These are phyloP conservation scores for Numida meleagris DNA, from an alignment of 2,113 vertebrate species.

Conservation along the genomic window DNA sequence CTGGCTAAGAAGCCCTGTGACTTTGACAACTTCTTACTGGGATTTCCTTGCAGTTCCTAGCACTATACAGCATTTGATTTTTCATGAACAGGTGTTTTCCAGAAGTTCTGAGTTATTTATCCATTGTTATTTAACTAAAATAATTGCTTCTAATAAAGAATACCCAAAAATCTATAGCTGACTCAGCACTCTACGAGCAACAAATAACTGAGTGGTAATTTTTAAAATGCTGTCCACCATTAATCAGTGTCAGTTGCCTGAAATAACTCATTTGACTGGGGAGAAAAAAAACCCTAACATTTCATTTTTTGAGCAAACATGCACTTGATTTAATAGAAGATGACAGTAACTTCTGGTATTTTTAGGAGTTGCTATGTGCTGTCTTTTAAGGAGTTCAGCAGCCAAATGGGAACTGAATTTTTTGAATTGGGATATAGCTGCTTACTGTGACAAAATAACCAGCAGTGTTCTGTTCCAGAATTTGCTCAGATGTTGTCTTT, in stretches of 20 bases:
- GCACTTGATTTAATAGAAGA: not conserved
- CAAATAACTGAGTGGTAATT: not conserved
- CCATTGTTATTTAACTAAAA: not conserved
- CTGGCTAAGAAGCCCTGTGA: accelerated
- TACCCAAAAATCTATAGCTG: not conserved
- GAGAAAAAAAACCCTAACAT: not conserved
- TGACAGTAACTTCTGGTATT: not conserved
- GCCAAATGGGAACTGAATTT: not conserved
- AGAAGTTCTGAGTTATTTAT: not conserved
- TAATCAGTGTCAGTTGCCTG: not conserved
- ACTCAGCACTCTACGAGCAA: not conserved
- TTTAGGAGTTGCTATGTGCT: not conserved
- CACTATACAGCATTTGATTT: not conserved
- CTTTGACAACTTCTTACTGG: accelerated
- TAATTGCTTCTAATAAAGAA: not conserved
- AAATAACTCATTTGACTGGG: not conserved
- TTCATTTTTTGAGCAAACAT: not conserved
- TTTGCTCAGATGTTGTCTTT: not conserved
- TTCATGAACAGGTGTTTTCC: not conserved
- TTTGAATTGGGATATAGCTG: not conserved
- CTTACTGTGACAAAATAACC: not conserved
- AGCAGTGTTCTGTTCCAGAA: not conserved
- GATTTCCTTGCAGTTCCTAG: not conserved
- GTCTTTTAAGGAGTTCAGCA: not conserved
- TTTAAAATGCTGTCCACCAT: not conserved